A percentile compares a stretch with the other conserved stretches of the same genome.
Evolutionary conservation across 2,113 vertebrate genomes (phyloP).

Genomic region (Andinoacara biseriatus): DNA sequence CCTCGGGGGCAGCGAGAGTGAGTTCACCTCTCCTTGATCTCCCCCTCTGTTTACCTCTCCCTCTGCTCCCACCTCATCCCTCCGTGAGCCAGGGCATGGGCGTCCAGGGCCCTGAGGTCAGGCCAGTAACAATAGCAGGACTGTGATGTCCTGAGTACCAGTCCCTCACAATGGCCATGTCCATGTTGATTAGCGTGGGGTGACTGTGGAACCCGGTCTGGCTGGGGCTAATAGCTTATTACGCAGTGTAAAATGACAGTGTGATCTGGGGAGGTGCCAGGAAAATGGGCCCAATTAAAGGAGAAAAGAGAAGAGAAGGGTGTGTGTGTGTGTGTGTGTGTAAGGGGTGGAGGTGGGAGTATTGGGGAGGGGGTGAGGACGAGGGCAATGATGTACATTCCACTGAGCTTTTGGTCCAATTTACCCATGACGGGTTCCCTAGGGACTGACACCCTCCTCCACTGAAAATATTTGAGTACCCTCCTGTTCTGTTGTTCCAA

Average conservation of each 20-base stretch:
- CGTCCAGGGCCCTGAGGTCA: slow-evolving; percentile 41
- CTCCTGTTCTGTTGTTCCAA: slow-evolving; percentile 49
- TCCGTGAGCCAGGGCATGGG: slow-evolving; percentile 28
- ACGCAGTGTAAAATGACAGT: slow-evolving; percentile 76
- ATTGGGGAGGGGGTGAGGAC: slow-evolving; percentile 34
- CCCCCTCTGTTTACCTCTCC: slow-evolving; percentile 36
- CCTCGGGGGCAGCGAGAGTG: slow-evolving; percentile 49
- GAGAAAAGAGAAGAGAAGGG: slow-evolving; percentile 53
- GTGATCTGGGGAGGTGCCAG: slow-evolving; percentile 76
- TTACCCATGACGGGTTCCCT: slow-evolving; percentile 59
- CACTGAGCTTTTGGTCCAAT: slow-evolving; percentile 59
- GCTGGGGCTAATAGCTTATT: slow-evolving; percentile 81
- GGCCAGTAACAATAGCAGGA: slow-evolving; percentile 72
- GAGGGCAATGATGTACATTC: slow-evolving; percentile 70
- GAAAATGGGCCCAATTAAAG: slow-evolving; percentile 78
- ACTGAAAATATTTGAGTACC: slow-evolving; percentile 53
- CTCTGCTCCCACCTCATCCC: neutral
- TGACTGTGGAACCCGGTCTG: slow-evolving; percentile 32
- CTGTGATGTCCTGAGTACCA: slow-evolving; percentile 68
- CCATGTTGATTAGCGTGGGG: slow-evolving; percentile 77
- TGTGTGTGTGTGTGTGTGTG: slow-evolving; percentile 21
- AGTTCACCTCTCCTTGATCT: slow-evolving; percentile 65
- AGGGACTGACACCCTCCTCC: slow-evolving; percentile 47
- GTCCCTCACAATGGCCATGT: slow-evolving; percentile 80
- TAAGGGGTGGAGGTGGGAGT: slow-evolving; percentile 9